phyloP scores from a whole-genome alignment of 2,888 invertebrate genomes.

The Xylota sylvarum region DNA sequence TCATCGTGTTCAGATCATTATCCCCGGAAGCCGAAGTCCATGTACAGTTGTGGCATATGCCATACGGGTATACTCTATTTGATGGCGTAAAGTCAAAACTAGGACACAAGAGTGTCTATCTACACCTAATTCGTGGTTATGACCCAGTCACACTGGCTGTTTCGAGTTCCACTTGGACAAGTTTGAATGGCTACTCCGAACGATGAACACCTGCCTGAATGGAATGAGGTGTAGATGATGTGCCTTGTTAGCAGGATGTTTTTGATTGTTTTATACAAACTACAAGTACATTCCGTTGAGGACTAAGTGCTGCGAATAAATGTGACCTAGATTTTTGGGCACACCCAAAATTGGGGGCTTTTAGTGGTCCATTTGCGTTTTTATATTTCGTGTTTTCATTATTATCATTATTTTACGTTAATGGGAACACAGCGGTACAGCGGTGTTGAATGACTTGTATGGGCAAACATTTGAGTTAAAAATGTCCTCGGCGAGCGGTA shows the following conservation, averaged over 20 bases:
- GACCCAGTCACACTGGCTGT: slow-evolving; percentile 49
- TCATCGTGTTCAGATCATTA: slow-evolving; percentile 43
- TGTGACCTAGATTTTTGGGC: slow-evolving; percentile 63
- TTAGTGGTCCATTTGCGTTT: slow-evolving; percentile 70
- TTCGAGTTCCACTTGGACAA: slow-evolving; percentile 59
- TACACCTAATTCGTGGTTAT: slow-evolving; percentile 69
- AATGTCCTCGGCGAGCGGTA: slow-evolving; percentile 17
- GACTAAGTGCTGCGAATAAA: slow-evolving; percentile 65
- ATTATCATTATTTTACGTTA: slow-evolving; percentile 64
- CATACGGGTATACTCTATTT: slow-evolving; percentile 29
- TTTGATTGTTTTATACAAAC: slow-evolving; percentile 60
- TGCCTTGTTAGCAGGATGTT: slow-evolving; percentile 60
- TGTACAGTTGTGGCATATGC: slow-evolving; percentile 20
- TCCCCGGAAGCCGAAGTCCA: slow-evolving; percentile 43
- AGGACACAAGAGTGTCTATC: slow-evolving; percentile 61
- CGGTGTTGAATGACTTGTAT: slow-evolving; percentile 5
- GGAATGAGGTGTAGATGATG: slow-evolving; percentile 13
- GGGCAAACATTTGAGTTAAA: slow-evolving; percentile 50
- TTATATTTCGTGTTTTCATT: slow-evolving; percentile 61
- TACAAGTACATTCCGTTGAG: slow-evolving; percentile 39
- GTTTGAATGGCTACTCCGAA: slow-evolving; percentile 51
- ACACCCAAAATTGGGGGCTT: slow-evolving; percentile 57
- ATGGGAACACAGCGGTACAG: slow-evolving; percentile 51
- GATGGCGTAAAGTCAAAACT: slow-evolving; percentile 64
- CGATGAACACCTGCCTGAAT: background rate